These are phyloP conservation scores for Callyntrura sp. DNA, from an alignment of 2,888 invertebrate species.

Conservation along the genomic window DNA sequence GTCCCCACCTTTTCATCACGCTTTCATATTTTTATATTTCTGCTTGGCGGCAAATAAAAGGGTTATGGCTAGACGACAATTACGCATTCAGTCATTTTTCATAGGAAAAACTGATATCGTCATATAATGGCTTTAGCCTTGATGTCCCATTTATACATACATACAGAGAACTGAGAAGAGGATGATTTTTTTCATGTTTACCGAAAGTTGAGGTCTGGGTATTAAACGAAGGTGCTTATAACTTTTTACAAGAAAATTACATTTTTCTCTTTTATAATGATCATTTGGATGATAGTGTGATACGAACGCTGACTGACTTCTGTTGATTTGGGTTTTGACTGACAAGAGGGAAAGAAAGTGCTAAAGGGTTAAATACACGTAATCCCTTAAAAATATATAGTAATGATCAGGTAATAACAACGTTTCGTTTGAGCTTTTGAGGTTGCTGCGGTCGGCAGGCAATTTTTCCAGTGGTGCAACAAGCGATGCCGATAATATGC, in stretches of 20 bases:
- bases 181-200: slow-evolving; percentile 10
- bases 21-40: slow-evolving; percentile 3
- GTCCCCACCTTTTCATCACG: slow-evolving; percentile 1
- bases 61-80: slow-evolving; percentile 18
- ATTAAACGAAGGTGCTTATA: slow-evolving; percentile 15
- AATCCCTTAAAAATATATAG: slow-evolving; percentile 66
- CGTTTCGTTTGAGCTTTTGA: slow-evolving; percentile 48
- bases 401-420: slow-evolving; percentile 67
- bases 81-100: slow-evolving; percentile 37
- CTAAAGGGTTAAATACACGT: slow-evolving; percentile 77
- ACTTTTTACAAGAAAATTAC: slow-evolving; percentile 60
- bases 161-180: too few relatives aligned
- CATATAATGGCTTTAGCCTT: slow-evolving; percentile 41
- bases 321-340: slow-evolving; percentile 41
- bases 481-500: slow-evolving; percentile 46
- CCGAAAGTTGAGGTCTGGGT: background rate
- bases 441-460: slow-evolving; percentile 51
- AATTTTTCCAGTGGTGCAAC: slow-evolving; percentile 51
- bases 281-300: background rate
- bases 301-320: background rate
- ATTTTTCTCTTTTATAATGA: background rate
- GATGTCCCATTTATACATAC: background rate
- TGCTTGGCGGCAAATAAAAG: slow-evolving; percentile 48
- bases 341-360: slow-evolving; percentile 67
- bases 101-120: slow-evolving; percentile 50